Evolutionary conservation across 1,140 invertebrate genomes (phyloP).

Genomic region (Arctopsyche grandis): DNA sequence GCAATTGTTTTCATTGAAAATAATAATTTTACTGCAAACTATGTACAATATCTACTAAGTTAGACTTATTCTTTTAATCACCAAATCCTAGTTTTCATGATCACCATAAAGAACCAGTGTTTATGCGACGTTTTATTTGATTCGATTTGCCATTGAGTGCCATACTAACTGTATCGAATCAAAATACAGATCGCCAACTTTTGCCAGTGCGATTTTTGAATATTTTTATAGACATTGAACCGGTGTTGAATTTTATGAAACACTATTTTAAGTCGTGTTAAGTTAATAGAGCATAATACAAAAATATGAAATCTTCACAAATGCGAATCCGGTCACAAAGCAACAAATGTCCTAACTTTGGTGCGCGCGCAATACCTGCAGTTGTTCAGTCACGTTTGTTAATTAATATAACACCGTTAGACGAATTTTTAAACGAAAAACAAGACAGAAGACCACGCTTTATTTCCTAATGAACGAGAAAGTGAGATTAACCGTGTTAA

Average conservation of each 20-base stretch:
- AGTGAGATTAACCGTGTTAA: conserved; percentile 2
- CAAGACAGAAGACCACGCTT: neutral
- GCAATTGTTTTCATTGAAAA: too few species aligned
- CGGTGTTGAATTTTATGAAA: conserved; percentile 3
- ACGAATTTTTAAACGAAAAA: neutral
- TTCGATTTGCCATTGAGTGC: too few species aligned
- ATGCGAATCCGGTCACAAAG: conserved; percentile 20
- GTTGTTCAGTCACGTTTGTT: conserved; percentile 37
- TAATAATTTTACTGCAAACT: too few species aligned
- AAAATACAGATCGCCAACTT: too few species aligned
- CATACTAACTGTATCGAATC: too few species aligned
- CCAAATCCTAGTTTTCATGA: too few species aligned
- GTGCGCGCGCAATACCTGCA: neutral
- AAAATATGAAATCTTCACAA: neutral
- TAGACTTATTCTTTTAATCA: too few species aligned
- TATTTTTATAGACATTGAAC: too few species aligned
- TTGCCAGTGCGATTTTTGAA: too few species aligned
- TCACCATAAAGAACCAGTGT: too few species aligned
- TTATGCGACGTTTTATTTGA: too few species aligned
- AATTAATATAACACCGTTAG: conserved; percentile 21
- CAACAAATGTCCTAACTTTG: neutral
- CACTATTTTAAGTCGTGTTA: neutral
- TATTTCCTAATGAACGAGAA: conserved; percentile 30
- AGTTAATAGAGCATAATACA: conserved; percentile 9
- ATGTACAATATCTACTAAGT: too few species aligned